These are phyloP conservation scores for Oophaga pumilio DNA, from an alignment of 2,113 vertebrate species.

Conservation along the genomic window DNA sequence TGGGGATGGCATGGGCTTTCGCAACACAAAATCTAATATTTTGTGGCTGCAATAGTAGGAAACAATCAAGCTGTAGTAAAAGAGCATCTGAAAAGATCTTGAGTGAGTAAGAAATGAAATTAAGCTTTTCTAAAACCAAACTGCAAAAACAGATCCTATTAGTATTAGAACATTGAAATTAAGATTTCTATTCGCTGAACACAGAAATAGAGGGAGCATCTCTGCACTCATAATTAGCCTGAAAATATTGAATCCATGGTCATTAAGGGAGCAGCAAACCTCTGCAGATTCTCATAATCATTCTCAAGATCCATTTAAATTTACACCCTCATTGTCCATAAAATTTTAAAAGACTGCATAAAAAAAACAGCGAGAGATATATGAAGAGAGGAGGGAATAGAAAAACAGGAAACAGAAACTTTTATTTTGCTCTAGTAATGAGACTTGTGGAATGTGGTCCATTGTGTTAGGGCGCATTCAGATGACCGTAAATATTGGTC, in stretches of 20 bases:
- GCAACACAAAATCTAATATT: neutral
- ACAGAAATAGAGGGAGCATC: too few species aligned
- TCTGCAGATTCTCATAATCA: neutral
- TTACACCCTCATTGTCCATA: neutral
- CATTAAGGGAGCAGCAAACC: neutral
- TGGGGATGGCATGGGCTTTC: slow-evolving; percentile 14
- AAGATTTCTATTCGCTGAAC: neutral
- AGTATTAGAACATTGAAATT: neutral
- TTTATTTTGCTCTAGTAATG: neutral
- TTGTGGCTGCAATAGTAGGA: neutral
- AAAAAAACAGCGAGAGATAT: neutral
- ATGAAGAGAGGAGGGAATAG: neutral
- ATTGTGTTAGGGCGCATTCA: too few species aligned
- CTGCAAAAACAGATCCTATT: neutral
- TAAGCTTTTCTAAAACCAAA: neutral
- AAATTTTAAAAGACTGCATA: neutral
- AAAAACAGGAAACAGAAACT: neutral
- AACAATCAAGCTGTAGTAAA: neutral
- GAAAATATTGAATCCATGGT: neutral
- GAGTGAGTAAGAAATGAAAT: neutral
- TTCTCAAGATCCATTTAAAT: slow-evolving; percentile 5
- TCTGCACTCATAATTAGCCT: neutral
- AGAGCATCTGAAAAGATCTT: neutral
- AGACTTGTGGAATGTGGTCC: neutral
- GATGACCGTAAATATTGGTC: too few species aligned